Base-by-base conservation (phyloP, 2,888 invertebrate genomes). In the Watsonalla binaria region DNA sequence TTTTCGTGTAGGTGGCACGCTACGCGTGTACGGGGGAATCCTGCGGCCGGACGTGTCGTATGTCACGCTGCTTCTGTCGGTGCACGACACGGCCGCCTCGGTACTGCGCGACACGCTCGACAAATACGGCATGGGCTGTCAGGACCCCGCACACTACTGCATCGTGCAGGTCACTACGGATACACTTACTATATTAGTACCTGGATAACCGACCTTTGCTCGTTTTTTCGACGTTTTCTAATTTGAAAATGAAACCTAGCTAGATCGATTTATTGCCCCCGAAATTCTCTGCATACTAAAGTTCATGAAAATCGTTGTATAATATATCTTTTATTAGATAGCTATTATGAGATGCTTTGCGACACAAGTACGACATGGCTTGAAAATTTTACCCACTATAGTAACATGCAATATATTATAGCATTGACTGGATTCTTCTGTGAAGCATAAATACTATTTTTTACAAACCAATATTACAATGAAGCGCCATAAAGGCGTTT, bases 21-120 rank as follows among this genome's bases (percentile, higher is more conserved):
- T 97, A 47, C 96, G 97, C 82, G 98, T 99, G 69, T 99, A 99
- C 90, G 99, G 99, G 46, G 98, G 98, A 79, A 97, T 98, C 13
- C 92, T 99, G 46, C 97, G 97, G 75, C 96, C 97, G 70, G 98
- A 98, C 87, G 98, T 99, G 76, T 99, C 99, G 51, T 99, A 99
- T 91, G 99, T 99, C 91, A 99, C 99, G 6, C 92, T 99, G 53
- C 92, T 99, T 68, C 92, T 99, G 62, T 98, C 98, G 14, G 96
- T 98, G 53, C 93, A 96, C 57, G 99, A 99, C 88, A 95, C 95
- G 53, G 98, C 99, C 8, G 96, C 96, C 51, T 95, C 95, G 67
- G 98, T 99, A 53, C 97, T 99, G 53, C 93, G 96, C 62, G 99
- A 99, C 92, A 99, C 99, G 94, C 93, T 99, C 59, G 96, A 97